Base-by-base conservation (phyloP, 1,140 invertebrate genomes). In the Andrena cerasifolii region DNA sequence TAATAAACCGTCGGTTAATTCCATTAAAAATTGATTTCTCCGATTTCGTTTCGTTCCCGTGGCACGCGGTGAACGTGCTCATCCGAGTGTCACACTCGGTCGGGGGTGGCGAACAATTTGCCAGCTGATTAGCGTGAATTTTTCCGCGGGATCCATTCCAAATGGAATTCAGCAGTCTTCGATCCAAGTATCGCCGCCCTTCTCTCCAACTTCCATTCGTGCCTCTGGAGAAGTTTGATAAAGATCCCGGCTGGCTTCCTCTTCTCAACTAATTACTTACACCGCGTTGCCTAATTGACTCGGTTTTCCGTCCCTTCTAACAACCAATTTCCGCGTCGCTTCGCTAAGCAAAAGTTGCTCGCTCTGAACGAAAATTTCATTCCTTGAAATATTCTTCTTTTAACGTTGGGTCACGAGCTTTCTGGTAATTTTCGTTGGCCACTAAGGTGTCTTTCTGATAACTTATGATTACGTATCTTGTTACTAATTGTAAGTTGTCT, bases 251-350 rank as follows among this genome's bases (percentile, higher is more conserved):
- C 67, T 45, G 65, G 70, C 72, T 62, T 54, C 45, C 63, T 47
- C 31, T 24, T 51, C 51, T 12, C 43, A 66, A 58, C 71, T 79
- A 79, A 79, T 79, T 80, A 79, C 49, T 74, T 51, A 67, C 61
- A 59, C 74, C 36, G 61, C 66, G 61, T 62, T 33, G 61, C 53
- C 62, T 80, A 71, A 80, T 83, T 62, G 75, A 72, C 75, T 66
- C 28, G 53, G 53, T 74, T 73, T 73, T 54, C 62, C 58, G 63
- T 53, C 77, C 58, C 43, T 65, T 28, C 36, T 40, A 40, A 40
- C 4, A 40, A 40, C n/a, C n/a, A n/a, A n/a, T n/a, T n/a, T n/a
- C n/a, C n/a, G n/a, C n/a, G n/a, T n/a, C n/a, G n/a, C n/a, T n/a
- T n/a, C n/a, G n/a, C n/a, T n/a, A n/a, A n/a, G n/a, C n/a, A n/a